Base-by-base conservation (phyloP, 1,140 invertebrate species). In the Pomacea maculata region DNA sequence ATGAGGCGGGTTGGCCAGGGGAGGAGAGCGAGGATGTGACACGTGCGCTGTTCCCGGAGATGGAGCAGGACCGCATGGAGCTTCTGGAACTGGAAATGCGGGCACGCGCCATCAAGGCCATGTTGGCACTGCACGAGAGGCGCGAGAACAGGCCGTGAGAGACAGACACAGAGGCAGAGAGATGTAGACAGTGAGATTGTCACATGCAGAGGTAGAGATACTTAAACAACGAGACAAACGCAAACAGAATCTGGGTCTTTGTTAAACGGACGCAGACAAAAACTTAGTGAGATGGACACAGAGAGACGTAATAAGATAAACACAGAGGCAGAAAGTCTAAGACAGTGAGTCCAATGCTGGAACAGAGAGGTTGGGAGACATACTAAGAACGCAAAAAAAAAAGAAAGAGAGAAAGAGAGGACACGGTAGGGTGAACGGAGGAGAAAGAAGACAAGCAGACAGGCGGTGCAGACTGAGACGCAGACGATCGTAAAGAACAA, bases 1-100 rank as follows among this genome's bases (percentile, higher is more conserved):
- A 79, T 55, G 63, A 57, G 57, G 83, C 65, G 45, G 79, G 79
- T 2, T 78, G 45, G 80, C 78, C 76, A 11, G 73, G 8, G 21
- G 75, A 83, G 54, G 72, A 73, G 70, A 70, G 76, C 19, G 81
- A 52, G 4, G 70, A 74, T 10, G 79, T 55, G 21, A 45, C 73
- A 21, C 78, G 80, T 11, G 75, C 52, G 19, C 64, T 85, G 55
- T 79, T 84, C 55, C 85, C 86, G n/a, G 84, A 81, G 10, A 79
- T 89, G 72, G 87, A 87, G 17, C 84, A 85, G 80, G 90, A 88
- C 75, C 88, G 91, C 78, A 90, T 92, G 89, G 92, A 93, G 82
- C 87, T 93, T 14, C 83, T 93, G 71, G 92, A 93, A 81, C 85
- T 93, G 68, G 91, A 92, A 84, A 92, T 93, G 91, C 89, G 92